Base-by-base conservation (phyloP, 1,140 invertebrate genomes). In the Sitobion miscanthi region DNA sequence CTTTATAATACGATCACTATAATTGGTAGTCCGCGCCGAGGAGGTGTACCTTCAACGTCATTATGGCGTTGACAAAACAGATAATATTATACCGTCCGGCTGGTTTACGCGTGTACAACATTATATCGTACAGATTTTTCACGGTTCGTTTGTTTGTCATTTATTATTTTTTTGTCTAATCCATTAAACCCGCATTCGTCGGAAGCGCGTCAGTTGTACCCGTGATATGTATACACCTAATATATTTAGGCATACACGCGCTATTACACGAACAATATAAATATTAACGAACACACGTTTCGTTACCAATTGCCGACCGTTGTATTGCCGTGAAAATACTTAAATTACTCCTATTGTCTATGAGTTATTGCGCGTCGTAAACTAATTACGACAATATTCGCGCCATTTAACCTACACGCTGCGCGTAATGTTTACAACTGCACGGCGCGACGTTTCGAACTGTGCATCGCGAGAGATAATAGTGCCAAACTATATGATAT, bases 281-380 rank as follows among this genome's bases (percentile, higher is more conserved):
- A 42, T 45, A 35, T 42, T 85, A 85, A 85, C 45, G 83, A 45
- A 89, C 45, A 30, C 23, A 49, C 42, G 85, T 87, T 87, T 20
- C 30, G 85, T 87, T 45, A 87, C 42, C 85, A n/a, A 30, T 87
- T n/a, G 11, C 45, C 30, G 30, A 47, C 85, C 25, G 30, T 7
- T 47, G 62, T 77, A 87, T 87, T 45, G 45, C 42, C 85, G 85
- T 47, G 42, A 87, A 47, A 47, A 87, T 52, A 88, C 47, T 88
- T 88, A 52, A 88, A 88, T 77, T 52, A 88, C n/a, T 52, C n/a
- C 49, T 54, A 89, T 89, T 89, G 49, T 89, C 49, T 8, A 38
- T 89, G 30, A 54, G 49, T 35, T 54, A 23, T 35, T n/a, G 83
- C 23, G 42, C 85, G 49, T 89, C 35, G 45, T n/a, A 52, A 88